Conservation (phyloP, 2,113 vertebrate species). For the Romanogobio albipinnatus region DNA sequence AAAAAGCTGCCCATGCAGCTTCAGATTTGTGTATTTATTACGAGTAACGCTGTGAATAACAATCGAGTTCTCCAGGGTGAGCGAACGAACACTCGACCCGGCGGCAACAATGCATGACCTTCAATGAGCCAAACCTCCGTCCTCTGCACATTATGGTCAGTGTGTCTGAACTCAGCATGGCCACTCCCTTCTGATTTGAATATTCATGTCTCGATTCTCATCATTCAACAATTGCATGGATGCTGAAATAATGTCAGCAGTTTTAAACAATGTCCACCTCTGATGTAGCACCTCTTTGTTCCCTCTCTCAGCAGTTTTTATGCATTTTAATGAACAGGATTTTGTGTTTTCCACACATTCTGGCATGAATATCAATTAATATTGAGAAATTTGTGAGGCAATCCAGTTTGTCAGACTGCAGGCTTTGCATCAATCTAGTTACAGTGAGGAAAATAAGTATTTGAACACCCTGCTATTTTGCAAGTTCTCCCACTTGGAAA, state of each 20-base stretch:
- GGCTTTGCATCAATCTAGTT: not conserved
- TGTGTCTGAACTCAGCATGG: slow-evolving; percentile 1
- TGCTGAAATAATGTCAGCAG: slow-evolving; percentile 40
- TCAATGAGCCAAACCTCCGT: not conserved
- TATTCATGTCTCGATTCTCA: slow-evolving; percentile 27
- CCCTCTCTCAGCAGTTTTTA: not conserved
- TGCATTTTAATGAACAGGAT: slow-evolving; percentile 14
- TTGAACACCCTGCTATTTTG: no score
- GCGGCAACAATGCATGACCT: slow-evolving; percentile 23
- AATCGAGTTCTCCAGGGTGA: slow-evolving; percentile 25
- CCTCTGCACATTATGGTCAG: not conserved
- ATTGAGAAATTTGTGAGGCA: not conserved
- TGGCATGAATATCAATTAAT: slow-evolving; percentile 8
- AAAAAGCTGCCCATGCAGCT: not conserved
- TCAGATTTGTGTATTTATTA: slow-evolving; percentile 15
- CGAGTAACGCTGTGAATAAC: slow-evolving; percentile 14
- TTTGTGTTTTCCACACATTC: not conserved
- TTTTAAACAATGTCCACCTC: slow-evolving; percentile 8
- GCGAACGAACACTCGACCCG: slow-evolving; percentile 4
- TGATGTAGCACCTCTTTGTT: not conserved
- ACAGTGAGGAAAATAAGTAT: no score
- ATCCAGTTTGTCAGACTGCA: not conserved
- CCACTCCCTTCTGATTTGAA: slow-evolving; percentile 30
- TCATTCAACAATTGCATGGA: slow-evolving; percentile 3
- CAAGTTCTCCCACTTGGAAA: no score